These are phyloP conservation scores for Pseudorhiza aurosa DNA, from an alignment of 30 jellyfish, hydroid and myxozoan genomes.

Conservation along the genomic window DNA sequence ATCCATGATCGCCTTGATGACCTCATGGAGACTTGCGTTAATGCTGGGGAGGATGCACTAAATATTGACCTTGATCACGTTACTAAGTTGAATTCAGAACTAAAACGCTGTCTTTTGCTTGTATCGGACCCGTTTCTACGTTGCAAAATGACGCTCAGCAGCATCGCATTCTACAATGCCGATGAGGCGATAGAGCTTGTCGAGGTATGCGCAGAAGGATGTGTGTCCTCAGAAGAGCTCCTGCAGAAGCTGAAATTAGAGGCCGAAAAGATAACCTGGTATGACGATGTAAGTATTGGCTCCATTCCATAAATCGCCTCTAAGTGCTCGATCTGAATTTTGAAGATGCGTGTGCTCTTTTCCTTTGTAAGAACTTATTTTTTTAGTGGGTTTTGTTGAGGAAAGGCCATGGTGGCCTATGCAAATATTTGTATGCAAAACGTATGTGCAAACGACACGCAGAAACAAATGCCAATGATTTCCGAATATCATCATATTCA, in stretches of 20 bases:
- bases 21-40: conserved; percentile 28
- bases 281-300: conserved; percentile 61
- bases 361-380: too few relatives aligned
- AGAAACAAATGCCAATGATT: too few relatives aligned
- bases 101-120: conserved; percentile 60
- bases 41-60: conserved; percentile 29
- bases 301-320: too few relatives aligned
- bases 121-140: conserved; percentile 45
- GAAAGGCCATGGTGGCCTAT: too few relatives aligned
- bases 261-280: conserved; percentile 71
- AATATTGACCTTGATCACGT: conserved; percentile 57
- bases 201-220: conserved; percentile 67
- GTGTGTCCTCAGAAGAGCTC: conserved; percentile 4
- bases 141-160: conserved; percentile 31
- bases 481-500: too few relatives aligned
- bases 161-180: conserved; percentile 27
- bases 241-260: conserved; percentile 22
- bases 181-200: conserved; percentile 65
- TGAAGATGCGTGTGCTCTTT: background rate
- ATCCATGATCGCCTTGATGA: conserved; percentile 44
- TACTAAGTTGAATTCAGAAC: conserved; percentile 11
- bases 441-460: too few relatives aligned
- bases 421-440: too few relatives aligned
- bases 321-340: too few relatives aligned
- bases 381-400: too few relatives aligned